These are phyloP conservation scores for Ictidomys tridecemlineatus DNA, from an alignment of 2,113 vertebrate genomes.

Conservation along the genomic window DNA sequence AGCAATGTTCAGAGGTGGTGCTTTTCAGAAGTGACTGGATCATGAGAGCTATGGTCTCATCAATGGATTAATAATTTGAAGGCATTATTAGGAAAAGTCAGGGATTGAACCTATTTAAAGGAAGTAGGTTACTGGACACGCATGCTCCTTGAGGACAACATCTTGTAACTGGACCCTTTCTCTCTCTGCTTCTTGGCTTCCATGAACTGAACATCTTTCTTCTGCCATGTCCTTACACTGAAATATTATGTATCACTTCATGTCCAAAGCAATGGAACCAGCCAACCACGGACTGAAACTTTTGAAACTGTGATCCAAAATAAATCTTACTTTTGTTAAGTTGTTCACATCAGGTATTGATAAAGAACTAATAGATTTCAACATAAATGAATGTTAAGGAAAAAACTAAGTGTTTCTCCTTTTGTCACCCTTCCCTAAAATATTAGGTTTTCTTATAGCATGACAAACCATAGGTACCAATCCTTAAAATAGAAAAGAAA, in stretches of 20 bases:
- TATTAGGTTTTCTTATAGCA: neutral
- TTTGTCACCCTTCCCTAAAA: slow-evolving; percentile 24
- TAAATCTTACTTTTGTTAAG: neutral
- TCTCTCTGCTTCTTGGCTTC: neutral
- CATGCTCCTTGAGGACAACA: neutral
- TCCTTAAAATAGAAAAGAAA: neutral
- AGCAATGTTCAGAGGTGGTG: neutral
- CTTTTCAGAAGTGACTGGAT: neutral
- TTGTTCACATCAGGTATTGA: neutral
- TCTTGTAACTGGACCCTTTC: neutral
- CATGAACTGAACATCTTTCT: neutral
- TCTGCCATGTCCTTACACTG: neutral
- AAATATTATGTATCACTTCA: neutral
- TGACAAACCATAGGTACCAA: neutral
- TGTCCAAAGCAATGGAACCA: neutral
- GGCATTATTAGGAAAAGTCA: neutral
- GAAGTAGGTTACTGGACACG: neutral
- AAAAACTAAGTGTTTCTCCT: slow-evolving; percentile 28
- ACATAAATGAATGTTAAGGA: slow-evolving; percentile 31
- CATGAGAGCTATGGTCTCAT: neutral
- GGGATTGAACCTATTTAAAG: neutral
- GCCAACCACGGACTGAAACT: neutral
- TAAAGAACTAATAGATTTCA: neutral
- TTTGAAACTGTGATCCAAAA: neutral
- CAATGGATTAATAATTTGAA: neutral